These are phyloP conservation scores for Disparrhopalites patrizii DNA, from an alignment of 2,888 invertebrate species.

Conservation along the genomic window DNA sequence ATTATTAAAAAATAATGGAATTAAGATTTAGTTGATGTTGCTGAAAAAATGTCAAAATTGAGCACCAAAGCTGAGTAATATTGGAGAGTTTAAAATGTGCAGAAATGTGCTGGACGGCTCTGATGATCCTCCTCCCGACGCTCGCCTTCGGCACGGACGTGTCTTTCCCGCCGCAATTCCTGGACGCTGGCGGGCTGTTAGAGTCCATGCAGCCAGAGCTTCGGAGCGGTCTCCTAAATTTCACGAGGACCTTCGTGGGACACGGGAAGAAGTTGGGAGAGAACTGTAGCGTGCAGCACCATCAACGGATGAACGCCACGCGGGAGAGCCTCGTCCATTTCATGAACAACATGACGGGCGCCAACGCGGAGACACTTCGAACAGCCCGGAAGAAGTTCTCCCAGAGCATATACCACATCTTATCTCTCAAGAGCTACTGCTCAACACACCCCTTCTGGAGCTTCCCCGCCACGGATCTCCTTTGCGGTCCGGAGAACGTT, in stretches of 20 bases:
- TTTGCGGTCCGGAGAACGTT: background rate
- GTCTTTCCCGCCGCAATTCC: background rate
- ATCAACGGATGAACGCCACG: background rate
- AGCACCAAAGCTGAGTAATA: no score
- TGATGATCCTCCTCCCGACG: background rate
- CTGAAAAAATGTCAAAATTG: no score
- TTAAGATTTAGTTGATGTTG: no score
- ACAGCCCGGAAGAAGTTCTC: background rate
- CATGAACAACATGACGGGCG: background rate
- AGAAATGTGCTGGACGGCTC: no score
- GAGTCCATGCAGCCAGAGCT: background rate
- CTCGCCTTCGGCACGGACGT: background rate
- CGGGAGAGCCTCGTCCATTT: background rate
- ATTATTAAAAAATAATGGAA: no score
- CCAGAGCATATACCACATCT: background rate
- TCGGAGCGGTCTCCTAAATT: background rate
- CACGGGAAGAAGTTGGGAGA: background rate
- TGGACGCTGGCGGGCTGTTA: background rate
- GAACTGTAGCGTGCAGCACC: background rate
- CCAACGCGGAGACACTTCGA: background rate
- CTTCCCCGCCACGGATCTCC: background rate
- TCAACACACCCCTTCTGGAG: slow-evolving; percentile 1
- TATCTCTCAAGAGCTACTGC: background rate
- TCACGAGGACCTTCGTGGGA: background rate
- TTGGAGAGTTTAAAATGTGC: no score